Evolutionary conservation across 1,140 invertebrate species (phyloP).

Genomic region (Vanessa tameamea): DNA sequence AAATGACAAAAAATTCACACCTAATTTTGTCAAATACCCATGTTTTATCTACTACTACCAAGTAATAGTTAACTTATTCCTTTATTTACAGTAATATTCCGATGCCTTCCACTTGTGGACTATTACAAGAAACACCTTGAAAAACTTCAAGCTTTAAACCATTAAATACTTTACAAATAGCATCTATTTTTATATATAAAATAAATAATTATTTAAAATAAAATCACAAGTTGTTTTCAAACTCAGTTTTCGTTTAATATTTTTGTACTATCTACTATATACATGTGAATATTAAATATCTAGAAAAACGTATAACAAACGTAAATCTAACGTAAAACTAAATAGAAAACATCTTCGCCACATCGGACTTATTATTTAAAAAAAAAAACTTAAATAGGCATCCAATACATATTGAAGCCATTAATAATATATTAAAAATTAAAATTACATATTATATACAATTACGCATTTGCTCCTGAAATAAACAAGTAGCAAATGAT

Average conservation of each 20-base stretch:
- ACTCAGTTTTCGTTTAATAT: constrained; percentile 71
- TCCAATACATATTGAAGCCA: constrained; percentile 4
- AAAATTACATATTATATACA: constrained; percentile 17
- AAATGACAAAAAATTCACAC: too few relatives aligned
- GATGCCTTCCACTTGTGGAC: constrained; percentile 60
- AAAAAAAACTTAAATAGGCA: constrained; percentile 29
- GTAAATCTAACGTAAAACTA: constrained; percentile 54
- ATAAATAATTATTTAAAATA: constrained; percentile 24
- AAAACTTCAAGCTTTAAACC: neutral
- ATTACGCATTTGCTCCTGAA: neutral
- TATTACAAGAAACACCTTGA: constrained; percentile 49
- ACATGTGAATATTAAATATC: constrained; percentile 74
- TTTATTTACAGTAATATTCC: constrained; percentile 51
- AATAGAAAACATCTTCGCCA: constrained; percentile 46
- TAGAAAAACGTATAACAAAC: constrained; percentile 75
- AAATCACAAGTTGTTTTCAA: constrained; percentile 50
- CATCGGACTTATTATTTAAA: constrained; percentile 18
- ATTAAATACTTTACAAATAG: neutral
- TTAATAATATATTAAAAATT: constrained; percentile 5
- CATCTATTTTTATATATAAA: neutral
- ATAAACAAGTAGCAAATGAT: neutral
- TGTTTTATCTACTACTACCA: too few relatives aligned
- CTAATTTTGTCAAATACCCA: too few relatives aligned
- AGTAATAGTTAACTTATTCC: neutral
- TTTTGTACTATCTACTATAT: constrained; percentile 80